Evolutionary conservation across 1,140 invertebrate species (phyloP).

Genomic region (Camponotus floridanus): DNA sequence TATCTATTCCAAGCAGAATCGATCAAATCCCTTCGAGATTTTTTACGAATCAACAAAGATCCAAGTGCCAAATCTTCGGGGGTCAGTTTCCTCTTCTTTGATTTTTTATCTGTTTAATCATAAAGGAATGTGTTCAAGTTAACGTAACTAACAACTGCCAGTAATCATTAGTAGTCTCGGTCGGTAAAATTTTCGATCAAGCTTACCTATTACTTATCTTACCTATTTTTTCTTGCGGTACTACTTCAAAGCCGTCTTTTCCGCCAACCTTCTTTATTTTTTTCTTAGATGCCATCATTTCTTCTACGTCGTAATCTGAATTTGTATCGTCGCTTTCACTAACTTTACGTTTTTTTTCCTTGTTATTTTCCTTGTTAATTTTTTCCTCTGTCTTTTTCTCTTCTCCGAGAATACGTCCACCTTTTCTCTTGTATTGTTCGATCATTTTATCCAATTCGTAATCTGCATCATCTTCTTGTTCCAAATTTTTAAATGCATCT

Average conservation of each 20-base stretch:
- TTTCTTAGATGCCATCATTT: slow-evolving; percentile 76
- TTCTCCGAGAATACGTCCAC: slow-evolving; percentile 87
- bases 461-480: slow-evolving; percentile 94
- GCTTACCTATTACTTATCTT: slow-evolving; percentile 76
- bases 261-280: slow-evolving; percentile 81
- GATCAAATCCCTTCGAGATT: slow-evolving; percentile 93
- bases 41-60: slow-evolving; percentile 93
- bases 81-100: slow-evolving; percentile 91
- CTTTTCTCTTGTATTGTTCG: slow-evolving; percentile 91
- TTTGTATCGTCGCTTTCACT: slow-evolving; percentile 79
- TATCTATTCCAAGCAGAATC: slow-evolving; percentile 97
- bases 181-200: slow-evolving; percentile 5
- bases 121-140: slow-evolving; percentile 37
- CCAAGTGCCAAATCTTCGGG: slow-evolving; percentile 95
- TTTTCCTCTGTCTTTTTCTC: slow-evolving; percentile 75
- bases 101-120: slow-evolving; percentile 79
- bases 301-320: slow-evolving; percentile 89
- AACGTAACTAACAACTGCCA: slow-evolving; percentile 14
- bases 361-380: slow-evolving; percentile 24
- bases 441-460: slow-evolving; percentile 94
- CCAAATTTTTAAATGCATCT: slow-evolving; percentile 94
- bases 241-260: slow-evolving; percentile 90
- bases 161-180: slow-evolving; percentile 3
- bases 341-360: slow-evolving; percentile 66
- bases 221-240: slow-evolving; percentile 87